Base-by-base conservation (phyloP, 2,113 vertebrate species). In the Burhinus bistriatus region DNA sequence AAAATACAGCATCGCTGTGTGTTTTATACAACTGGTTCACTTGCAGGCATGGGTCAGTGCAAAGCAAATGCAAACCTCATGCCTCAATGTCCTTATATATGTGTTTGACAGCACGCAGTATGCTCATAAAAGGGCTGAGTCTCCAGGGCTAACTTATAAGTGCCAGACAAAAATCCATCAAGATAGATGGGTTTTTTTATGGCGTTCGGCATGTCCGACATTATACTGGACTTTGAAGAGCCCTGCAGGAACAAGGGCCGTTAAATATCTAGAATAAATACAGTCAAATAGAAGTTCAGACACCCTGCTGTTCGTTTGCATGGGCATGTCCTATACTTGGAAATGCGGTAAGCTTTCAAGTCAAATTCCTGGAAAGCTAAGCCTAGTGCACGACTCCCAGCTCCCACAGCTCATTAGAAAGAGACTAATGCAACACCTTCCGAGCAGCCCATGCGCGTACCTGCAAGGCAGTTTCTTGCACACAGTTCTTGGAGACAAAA, bases 291-390 rank as follows among this genome's bases (percentile, higher is more conserved):
- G 82, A 82, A 84, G 72, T 82, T 92, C 68, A 88, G 87, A 59
- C 64, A 82, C 54, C 32, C 90, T 55, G 29, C 45, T 75, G 32
- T 88, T 81, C 6, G 0, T 92, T 91, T 87, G 45, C 54, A 69
- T 6, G 3, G 58, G 25, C 68, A 86, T 81, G 68, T 66, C 87
- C 61, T 90, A 29, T 36, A 38, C 70, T 88, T 89, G 76, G 80
- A 96, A 83, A 87, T 70, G 40, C 6, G 12, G 42, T 91, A 76
- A 86, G 45, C 36, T 96, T 87, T 94, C 92, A 90, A 95, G 54
- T 59, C 42, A 72, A 83, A 70, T 96, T 97, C 92, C 91, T 92
- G 89, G 96, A 95, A 97, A 83, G 70, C 91, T 92, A 22, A 93
- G 47, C 52, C 55, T 85, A 47, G 78, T 75, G 62, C 66, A 90